Evolutionary conservation across 2,888 invertebrate species (phyloP).

Genomic region (Cabera pusaria): DNA sequence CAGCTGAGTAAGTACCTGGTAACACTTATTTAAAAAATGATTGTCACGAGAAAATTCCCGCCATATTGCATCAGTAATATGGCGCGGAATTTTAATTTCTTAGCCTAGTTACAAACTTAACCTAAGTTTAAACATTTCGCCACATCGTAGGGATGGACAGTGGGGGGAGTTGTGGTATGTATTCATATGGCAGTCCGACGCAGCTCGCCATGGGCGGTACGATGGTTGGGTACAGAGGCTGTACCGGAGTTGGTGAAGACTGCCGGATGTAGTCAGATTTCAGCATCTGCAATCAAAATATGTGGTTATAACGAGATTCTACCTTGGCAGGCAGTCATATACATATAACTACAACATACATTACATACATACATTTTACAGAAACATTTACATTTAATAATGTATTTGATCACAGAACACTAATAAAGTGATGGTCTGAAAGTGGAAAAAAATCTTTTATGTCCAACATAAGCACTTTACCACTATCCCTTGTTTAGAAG

Average conservation of each 20-base stretch:
- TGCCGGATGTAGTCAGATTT: slow-evolving; percentile 50
- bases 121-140: slow-evolving; percentile 44
- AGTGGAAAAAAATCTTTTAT: too few species aligned
- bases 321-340: too few species aligned
- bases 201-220: slow-evolving; percentile 46
- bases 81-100: slow-evolving; percentile 8
- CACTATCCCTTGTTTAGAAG: too few species aligned
- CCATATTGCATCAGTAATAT: slow-evolving; percentile 14
- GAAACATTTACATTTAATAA: too few species aligned
- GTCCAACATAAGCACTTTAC: too few species aligned
- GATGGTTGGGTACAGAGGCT: slow-evolving; percentile 45
- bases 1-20: too few species aligned
- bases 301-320: neutral
- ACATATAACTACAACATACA: too few species aligned
- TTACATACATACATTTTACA: too few species aligned
- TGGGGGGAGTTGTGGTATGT: slow-evolving; percentile 47
- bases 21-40: too few species aligned
- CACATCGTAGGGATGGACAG: slow-evolving; percentile 48
- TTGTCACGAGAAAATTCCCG: too few species aligned
- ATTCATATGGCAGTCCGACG: slow-evolving; percentile 52
- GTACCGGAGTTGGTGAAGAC: slow-evolving; percentile 39
- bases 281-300: slow-evolving; percentile 46
- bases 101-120: slow-evolving; percentile 12
- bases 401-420: too few species aligned
- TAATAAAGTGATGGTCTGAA: too few species aligned